Evolutionary conservation across 2,113 vertebrate species (phyloP), one percentile per base, ranked within the genome.

Genomic region (Cairina moschata): DNA sequence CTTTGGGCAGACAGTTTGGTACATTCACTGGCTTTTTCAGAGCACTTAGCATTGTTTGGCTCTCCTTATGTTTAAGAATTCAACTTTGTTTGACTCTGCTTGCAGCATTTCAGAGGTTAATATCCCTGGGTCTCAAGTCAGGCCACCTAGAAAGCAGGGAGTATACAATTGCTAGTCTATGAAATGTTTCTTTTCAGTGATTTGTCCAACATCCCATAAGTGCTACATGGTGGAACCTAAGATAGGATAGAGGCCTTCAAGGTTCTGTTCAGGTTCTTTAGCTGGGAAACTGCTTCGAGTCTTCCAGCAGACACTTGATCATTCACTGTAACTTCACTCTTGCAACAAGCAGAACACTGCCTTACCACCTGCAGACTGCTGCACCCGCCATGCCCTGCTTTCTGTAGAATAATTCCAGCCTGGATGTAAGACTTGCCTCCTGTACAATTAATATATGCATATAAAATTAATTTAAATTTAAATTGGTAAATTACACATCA

Each of bases 321-420:
- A 0, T 32, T 71, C 56, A 18, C 36, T 59, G 23, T 48, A 38
- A 16, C 52, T 69, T 74, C 62, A 20, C 50, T 74, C 65, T 74
- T 73, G 63, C 26, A 34, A 22, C 40, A 86, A 18, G 42, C 48
- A 69, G 67, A 59, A 36, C 25, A 11, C 28, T 16, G 11, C 40
- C n/a, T 2, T 48, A 9, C 25, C 56, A 44, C 69, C 52, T 74
- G 4, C 36, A 28, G 11, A 10, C 56, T 13, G 4, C 31, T 38
- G 55, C 4, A 0, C 28, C 42, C n/a, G 16, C 8, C 50, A 82
- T n/a, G 1, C 18, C 10, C 3, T 1, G 17, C 40, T 36, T 65
- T 83, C 63, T 80, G 38, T 42, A 38, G 48, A 65, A 8, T 26
- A 52, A 26, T 8, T 21, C 34, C 14, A 50, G 72, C 28, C 59